Base-by-base conservation (phyloP, 1,140 invertebrate species). In the Galleria mellonella region DNA sequence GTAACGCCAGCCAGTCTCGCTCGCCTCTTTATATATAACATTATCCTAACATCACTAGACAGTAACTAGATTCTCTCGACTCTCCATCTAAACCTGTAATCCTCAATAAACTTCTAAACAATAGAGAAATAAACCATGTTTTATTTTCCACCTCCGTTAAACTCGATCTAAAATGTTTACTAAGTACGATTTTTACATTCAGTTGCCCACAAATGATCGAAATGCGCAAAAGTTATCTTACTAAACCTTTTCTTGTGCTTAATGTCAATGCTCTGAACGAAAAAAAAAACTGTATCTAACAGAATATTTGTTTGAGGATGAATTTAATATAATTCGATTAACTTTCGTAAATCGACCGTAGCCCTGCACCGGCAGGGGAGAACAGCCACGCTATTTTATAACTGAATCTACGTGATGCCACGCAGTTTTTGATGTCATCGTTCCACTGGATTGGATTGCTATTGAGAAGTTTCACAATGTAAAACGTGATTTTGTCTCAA, bases 101-200 rank as follows among this genome's bases (percentile, higher is more conserved):
- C 17, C 17, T 23, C 17, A 23, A 3, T 23, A 23, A 23, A 6
- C 6, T 61, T 51, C 35, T 51, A 46, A 62, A 75, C 72, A 81
- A 76, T 77, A 75, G 67, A 60, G 53, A 69, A 65, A 76, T 78
- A 78, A 72, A 82, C n/a, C 45, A 63, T 62, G 48, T 61, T 59
- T 52, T 49, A 65, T 63, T 67, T 67, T 54, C 48, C 57, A 63
- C 62, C 56, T 60, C 48, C 51, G 55, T 55, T 53, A 38, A 50
- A 59, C 37, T 51, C 39, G 39, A 3, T 23, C 17, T 3, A 23
- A 3, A 23, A 23, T 23, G 17, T 23, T 23, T 2, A n/a, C n/a
- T n/a, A n/a, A n/a, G n/a, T n/a, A n/a, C n/a, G n/a, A n/a, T n/a
- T n/a, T n/a, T n/a, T n/a, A n/a, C n/a, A n/a, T n/a, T n/a, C n/a